Percentiles rank a stretch among this genome's conserved stretches.
These are phyloP conservation scores for Cantharis flavilabris DNA, from an alignment of 2,888 invertebrate species.

Conservation along the genomic window DNA sequence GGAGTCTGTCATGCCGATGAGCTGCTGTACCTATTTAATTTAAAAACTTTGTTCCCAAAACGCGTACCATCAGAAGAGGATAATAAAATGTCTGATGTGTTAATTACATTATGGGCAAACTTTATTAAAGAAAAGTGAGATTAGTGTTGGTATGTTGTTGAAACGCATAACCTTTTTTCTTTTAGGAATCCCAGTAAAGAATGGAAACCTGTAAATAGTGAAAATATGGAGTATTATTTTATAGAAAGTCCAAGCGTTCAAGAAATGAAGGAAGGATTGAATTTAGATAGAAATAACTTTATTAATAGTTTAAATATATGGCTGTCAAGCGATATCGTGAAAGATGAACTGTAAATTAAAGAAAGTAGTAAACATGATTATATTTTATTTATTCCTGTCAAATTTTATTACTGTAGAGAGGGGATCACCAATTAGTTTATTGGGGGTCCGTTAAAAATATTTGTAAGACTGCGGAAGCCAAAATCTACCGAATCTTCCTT, in stretches of 20 bases:
- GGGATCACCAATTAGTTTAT: too few relatives aligned
- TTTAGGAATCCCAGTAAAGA: constrained; percentile 69
- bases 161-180: constrained; percentile 30
- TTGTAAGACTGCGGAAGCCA: too few relatives aligned
- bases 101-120: constrained; percentile 73
- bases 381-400: neutral
- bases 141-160: neutral
- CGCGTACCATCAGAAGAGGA: constrained; percentile 38
- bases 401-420: neutral
- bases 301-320: neutral
- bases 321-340: neutral
- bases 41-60: constrained; percentile 64
- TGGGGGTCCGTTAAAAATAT: too few relatives aligned
- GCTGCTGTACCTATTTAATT: constrained; percentile 77
- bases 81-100: constrained; percentile 61
- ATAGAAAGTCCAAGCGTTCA: constrained; percentile 6
- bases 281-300: constrained; percentile 20
- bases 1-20: constrained; percentile 86
- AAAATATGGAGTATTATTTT: constrained; percentile 19
- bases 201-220: constrained; percentile 23
- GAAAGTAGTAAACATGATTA: neutral
- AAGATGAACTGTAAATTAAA: neutral
- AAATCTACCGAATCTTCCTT: too few relatives aligned
- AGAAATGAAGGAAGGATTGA: constrained; percentile 17
- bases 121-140: constrained; percentile 74